A percentile compares a stretch with the other conserved stretches of the same genome.
Evolutionary conservation across 2,797 vertebrate species (phyloP).

Genomic region (Eremophila alpestris): DNA sequence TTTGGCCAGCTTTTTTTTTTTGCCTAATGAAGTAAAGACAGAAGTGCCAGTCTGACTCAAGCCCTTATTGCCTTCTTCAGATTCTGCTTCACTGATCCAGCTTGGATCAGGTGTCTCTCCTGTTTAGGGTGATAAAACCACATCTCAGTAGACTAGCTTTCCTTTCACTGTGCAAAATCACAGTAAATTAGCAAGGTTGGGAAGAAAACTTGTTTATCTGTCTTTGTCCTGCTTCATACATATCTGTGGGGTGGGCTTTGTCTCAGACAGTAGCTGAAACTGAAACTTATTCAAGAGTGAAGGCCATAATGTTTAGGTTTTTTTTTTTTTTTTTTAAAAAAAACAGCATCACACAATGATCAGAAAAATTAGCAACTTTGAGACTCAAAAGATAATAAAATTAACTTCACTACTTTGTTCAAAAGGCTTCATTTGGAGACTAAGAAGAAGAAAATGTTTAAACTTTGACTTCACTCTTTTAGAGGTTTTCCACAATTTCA

Average conservation of each 20-base stretch:
- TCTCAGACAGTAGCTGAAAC: background rate
- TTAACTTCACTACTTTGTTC: background rate
- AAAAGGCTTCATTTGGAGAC: background rate
- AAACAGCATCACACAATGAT: background rate
- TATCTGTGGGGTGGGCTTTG: background rate
- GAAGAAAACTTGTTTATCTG: background rate
- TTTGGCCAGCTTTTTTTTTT: background rate
- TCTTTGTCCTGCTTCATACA: background rate
- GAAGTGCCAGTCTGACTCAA: background rate
- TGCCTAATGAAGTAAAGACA: background rate
- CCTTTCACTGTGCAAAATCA: background rate
- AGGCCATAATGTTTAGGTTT: background rate
- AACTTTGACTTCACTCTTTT: constrained; percentile 13
- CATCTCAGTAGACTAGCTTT: background rate
- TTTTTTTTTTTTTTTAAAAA: background rate
- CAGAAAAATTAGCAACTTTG: background rate
- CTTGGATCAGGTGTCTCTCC: background rate
- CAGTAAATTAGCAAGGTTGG: background rate
- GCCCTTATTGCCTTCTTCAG: background rate
- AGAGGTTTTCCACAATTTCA: background rate
- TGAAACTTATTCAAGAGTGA: background rate
- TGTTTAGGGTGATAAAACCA: background rate
- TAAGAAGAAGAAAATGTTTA: constrained; percentile 19
- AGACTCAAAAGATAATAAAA: background rate
- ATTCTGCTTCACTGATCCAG: background rate